A percentile compares a stretch with the other conserved stretches of the same genome.
Conservation (phyloP, 2,797 vertebrate genomes). For the Amblyraja radiata region DNA sequence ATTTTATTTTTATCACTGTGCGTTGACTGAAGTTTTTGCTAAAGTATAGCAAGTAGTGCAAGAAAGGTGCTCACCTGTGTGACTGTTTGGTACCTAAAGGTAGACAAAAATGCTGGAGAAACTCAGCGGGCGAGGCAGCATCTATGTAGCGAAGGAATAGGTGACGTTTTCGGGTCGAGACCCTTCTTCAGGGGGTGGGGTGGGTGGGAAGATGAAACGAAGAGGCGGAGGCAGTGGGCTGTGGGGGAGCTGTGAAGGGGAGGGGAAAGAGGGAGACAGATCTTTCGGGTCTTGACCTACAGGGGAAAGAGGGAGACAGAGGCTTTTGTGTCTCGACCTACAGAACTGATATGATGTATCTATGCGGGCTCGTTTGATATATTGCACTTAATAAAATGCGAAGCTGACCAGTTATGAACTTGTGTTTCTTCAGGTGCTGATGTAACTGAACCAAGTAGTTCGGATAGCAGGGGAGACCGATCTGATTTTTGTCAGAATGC, state of each 20-base stretch:
- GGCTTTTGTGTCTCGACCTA: background rate
- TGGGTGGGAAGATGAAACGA: too few species aligned
- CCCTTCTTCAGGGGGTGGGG: too few species aligned
- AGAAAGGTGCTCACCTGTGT: background rate
- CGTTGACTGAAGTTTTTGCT: background rate
- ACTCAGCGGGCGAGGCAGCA: too few species aligned
- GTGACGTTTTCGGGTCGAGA: too few species aligned
- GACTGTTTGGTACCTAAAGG: background rate
- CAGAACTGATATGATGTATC: constrained; percentile 40
- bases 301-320: too few species aligned
- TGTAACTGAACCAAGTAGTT: constrained; percentile 74
- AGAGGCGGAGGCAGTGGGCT: too few species aligned
- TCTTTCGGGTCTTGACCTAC: too few species aligned
- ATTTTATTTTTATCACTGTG: background rate
- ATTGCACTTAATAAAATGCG: background rate
- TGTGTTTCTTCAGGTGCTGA: constrained; percentile 63
- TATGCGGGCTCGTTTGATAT: background rate
- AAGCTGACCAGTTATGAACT: background rate
- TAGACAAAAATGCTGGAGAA: too few species aligned
- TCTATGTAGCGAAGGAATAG: too few species aligned
- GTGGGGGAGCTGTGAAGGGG: too few species aligned
- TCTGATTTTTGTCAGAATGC: constrained; percentile 71
- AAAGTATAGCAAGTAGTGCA: too few species aligned
- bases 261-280: too few species aligned
- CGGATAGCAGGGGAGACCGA: constrained; percentile 73